Percentiles rank a stretch among this genome's conserved stretches.
phyloP scores from a whole-genome alignment of 2,113 vertebrate species.

The Coryphaenoides rupestris region DNA sequence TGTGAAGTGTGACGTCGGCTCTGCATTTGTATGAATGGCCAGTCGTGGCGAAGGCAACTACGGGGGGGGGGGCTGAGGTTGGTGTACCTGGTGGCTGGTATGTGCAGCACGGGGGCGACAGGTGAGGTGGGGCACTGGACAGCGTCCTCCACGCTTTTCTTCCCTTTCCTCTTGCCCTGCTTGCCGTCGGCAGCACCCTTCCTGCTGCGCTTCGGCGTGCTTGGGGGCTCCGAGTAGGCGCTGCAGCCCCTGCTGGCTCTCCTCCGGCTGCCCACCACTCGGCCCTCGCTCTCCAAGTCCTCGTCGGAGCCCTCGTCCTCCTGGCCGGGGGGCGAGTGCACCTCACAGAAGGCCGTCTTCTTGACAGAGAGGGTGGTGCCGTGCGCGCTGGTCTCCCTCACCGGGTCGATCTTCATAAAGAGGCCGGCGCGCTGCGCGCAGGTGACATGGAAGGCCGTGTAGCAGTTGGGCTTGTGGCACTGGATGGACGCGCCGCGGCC shows the following conservation, averaged over 20 bases:
- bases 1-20: too few relatives aligned
- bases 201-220: conserved; percentile 58
- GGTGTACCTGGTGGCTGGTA: conserved; percentile 87
- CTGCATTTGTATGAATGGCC: too few relatives aligned
- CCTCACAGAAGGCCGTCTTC: conserved; percentile 92
- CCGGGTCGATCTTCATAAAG: conserved; percentile 98
- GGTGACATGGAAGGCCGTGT: conserved; percentile 96
- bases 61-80: too few relatives aligned
- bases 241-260: conserved; percentile 69
- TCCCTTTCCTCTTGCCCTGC: conserved; percentile 84
- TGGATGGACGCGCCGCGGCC: conserved; percentile 93
- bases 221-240: conserved; percentile 67
- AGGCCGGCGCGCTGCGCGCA: conserved; percentile 92
- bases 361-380: conserved; percentile 94
- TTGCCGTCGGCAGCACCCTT: conserved; percentile 75
- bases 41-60: too few relatives aligned
- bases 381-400: conserved; percentile 88
- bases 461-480: conserved; percentile 97
- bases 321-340: conserved; percentile 81
- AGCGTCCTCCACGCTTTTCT: conserved; percentile 70
- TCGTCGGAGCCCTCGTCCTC: conserved; percentile 53
- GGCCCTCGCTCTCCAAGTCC: conserved; percentile 65
- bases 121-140: neutral
- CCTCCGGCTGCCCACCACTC: conserved; percentile 69
- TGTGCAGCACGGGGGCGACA: conserved; percentile 74